Evolutionary conservation across 2,113 vertebrate species (phyloP).

Genomic region (Petrocephalus zakoni): DNA sequence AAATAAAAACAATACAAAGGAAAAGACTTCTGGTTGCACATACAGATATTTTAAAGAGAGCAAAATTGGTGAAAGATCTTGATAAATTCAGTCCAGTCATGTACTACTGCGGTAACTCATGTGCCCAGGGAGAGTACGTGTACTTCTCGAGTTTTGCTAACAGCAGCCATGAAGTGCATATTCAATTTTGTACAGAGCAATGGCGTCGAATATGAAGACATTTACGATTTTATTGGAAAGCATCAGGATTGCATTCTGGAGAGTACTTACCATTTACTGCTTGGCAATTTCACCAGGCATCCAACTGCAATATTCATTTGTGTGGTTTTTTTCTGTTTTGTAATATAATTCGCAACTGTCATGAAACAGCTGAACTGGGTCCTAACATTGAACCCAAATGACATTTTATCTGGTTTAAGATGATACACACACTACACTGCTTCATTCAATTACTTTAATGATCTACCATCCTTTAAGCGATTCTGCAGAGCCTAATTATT

Average conservation of each 20-base stretch:
- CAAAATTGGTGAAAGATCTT: not conserved
- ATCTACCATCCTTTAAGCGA: conserved; percentile 1
- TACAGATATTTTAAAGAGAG: not conserved
- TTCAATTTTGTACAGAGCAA: not conserved
- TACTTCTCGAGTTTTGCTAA: not conserved
- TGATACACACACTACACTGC: not conserved
- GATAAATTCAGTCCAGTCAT: not conserved
- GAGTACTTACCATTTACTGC: conserved; percentile 4
- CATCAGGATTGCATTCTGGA: not conserved
- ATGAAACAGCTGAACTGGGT: not conserved
- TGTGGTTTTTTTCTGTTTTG: not conserved
- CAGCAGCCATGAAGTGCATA: not conserved
- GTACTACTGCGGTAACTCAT: not conserved
- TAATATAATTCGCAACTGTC: not conserved
- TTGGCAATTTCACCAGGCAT: not conserved
- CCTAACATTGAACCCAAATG: conserved; percentile 6
- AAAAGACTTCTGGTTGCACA: not conserved
- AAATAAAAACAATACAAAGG: not conserved
- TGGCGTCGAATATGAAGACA: not conserved
- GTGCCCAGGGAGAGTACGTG: not conserved
- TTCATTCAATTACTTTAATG: conserved; percentile 5
- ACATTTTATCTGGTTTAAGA: conserved; percentile 1
- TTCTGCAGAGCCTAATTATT: not conserved
- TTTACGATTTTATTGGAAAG: conserved; percentile 3
- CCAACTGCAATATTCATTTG: not conserved